Evolutionary conservation across 2,797 vertebrate species (phyloP).

Genomic region (Monodelphis domestica): DNA sequence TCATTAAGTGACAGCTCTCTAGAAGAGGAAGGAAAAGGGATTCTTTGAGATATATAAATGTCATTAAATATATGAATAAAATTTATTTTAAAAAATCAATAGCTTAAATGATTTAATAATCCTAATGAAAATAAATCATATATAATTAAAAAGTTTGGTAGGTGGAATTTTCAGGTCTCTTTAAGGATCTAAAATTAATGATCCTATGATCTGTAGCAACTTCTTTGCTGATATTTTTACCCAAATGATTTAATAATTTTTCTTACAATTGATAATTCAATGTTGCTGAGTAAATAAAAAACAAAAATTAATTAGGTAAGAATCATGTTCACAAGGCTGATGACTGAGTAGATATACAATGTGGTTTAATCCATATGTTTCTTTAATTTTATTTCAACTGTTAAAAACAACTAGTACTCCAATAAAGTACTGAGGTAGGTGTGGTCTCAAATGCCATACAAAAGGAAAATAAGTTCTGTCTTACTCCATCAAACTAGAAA

Average conservation of each 20-base stretch:
- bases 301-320: background rate
- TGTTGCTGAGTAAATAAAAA: background rate
- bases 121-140: too few species aligned
- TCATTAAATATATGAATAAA: background rate
- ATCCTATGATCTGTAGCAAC: background rate
- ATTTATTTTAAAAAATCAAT: background rate
- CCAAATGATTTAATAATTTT: background rate
- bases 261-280: background rate
- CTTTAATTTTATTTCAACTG: background rate
- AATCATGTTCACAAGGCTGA: background rate
- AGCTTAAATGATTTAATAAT: background rate
- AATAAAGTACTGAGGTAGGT: background rate
- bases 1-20: background rate
- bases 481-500: background rate
- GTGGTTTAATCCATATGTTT: background rate
- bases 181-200: background rate
- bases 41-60: background rate
- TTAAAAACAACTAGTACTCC: background rate
- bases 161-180: background rate
- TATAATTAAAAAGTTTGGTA: background rate
- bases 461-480: background rate
- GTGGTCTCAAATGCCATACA: background rate
- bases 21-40: background rate
- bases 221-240: background rate
- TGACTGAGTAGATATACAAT: too few species aligned